Evolutionary conservation across 2,888 invertebrate species (phyloP), one percentile per base, ranked within the genome.

Genomic region (Chouioia cunea): DNA sequence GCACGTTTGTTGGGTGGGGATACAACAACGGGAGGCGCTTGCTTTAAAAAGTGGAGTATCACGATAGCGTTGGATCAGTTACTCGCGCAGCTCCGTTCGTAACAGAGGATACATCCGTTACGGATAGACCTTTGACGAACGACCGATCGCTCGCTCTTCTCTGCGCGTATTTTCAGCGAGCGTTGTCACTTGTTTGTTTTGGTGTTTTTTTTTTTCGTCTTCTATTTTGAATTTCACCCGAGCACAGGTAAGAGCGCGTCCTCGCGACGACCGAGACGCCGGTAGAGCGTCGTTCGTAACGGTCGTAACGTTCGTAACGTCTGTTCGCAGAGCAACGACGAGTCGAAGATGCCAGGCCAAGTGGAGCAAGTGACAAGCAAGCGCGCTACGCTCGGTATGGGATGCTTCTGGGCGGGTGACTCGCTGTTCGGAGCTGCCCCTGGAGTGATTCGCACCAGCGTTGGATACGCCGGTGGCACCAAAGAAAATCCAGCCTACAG

Each of bases 351-450:
- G 85, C 83, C 85, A 50, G 84, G 88, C 52, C 87, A 91, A 56
- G 86, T 91, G 18, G 92, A 93, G 80, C 89, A 92, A 86, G 88
- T 91, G 74, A 89, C 89, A 79, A 89, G 89, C 60, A 89, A 91
- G 82, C 92, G 91, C 79, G 96, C 95, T 4, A 95, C 95, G 0
- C 96, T 96, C 84, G 96, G 95, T 14, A 95, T 96, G 96, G 95
- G 95, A 15, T 97, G 96, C 85, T 97, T 97, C 86, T 97, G 97
- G 97, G 94, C 94, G 43, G 93, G 93, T 65, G 96, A 96, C 83
- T 92, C 93, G 0, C 87, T 94, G 65, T 96, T 93, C 83, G 95
- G 96, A 1, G 91, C 90, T 15, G 90, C 90, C 62, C 86, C 81
- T 0, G 90, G 90, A 14, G 93, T 98, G 20, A 86, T 97, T 62